Evolutionary conservation across 2,797 vertebrate species (phyloP), one percentile per base, ranked within the genome.

Genomic region (Hydrocynus forskahlii): DNA sequence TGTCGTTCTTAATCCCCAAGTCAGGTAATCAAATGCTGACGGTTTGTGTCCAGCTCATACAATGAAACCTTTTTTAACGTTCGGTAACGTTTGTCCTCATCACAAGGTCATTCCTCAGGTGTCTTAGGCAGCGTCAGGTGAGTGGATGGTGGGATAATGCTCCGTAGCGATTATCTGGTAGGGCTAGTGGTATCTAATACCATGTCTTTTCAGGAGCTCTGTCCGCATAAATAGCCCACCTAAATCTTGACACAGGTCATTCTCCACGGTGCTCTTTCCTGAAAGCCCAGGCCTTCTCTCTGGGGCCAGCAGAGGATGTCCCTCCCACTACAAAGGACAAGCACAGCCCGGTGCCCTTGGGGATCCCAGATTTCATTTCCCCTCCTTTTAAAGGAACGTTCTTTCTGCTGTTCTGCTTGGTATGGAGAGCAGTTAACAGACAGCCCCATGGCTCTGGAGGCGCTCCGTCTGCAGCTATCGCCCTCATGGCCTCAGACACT

Each of bases 361-460:
- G 68, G 68, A 50, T 10, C 45, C 25, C 10, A 17, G 45, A 71
- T 71, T 71, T 52, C 5, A 52, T 71, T 71, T 25, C 68, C 68
- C 9, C 21, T 38, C 17, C 13, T 35, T 17, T 6, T 38, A 19
- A 64, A 62, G 17, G 62, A 38, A 64, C 6, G 62, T n/a, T 64
- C 38, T 17, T 38, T 38, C 29, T 63, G 62, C 62, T 63, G 29
- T 35, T 64, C 67, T 76, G 23, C 57, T 38, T 16, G 38, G 52
- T 16, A 69, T 54, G 14, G 35, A 43, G 70, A 74, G 43, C 52
- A 70, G 76, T 72, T 72, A 72, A 75, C 43, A 40, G 66, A 83
- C 66, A 74, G 50, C 43, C 35, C 35, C 25, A n/a, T 50, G 38
- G 55, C 54, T 70, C 43, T 62, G 81, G 73, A 81, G 71, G 14